Percentiles rank a stretch among this genome's conserved stretches.
Conservation (phyloP, 2,888 invertebrate genomes). For the Hofmannophila pseudospretella region DNA sequence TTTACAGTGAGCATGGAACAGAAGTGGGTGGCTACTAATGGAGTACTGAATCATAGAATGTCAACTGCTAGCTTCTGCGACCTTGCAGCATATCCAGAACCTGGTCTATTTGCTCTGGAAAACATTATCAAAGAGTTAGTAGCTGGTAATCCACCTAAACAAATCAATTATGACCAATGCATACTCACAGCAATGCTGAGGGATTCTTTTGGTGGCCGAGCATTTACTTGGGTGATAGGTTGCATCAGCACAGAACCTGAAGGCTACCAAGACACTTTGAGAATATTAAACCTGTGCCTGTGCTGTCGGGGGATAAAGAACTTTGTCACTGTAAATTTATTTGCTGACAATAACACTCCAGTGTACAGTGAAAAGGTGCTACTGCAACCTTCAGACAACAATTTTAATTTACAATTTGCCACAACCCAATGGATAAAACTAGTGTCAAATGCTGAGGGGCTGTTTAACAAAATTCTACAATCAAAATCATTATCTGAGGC, state of each 20-base stretch:
- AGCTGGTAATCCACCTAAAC: constrained; percentile 74
- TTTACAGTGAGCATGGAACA: constrained; percentile 87
- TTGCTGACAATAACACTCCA: constrained; percentile 80
- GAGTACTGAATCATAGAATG: constrained; percentile 82
- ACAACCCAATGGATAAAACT: constrained; percentile 89
- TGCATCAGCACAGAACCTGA: constrained; percentile 84
- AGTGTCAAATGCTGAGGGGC: constrained; percentile 89
- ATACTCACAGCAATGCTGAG: constrained; percentile 83
- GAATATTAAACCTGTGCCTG: constrained; percentile 81
- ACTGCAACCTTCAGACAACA: constrained; percentile 47
- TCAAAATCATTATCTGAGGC: constrained; percentile 83
- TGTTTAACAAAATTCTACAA: constrained; percentile 86
- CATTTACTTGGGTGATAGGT: constrained; percentile 84
- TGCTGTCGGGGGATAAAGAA: constrained; percentile 83
- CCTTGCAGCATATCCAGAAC: constrained; percentile 78
- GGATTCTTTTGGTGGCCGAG: constrained; percentile 87
- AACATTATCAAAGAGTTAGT: constrained; percentile 79
- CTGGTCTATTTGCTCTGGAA: constrained; percentile 81
- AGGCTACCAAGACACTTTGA: constrained; percentile 82
- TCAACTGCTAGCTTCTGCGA: constrained; percentile 87
- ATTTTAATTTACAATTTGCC: constrained; percentile 88
- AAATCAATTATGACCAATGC: constrained; percentile 80
- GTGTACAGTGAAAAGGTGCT: constrained; percentile 61
- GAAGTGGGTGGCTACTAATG: constrained; percentile 83
- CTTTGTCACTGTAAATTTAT: constrained; percentile 84